Percentiles rank a stretch among this genome's conserved stretches.
Evolutionary conservation across 2,113 vertebrate genomes (phyloP).

Genomic region (Galbula dea): DNA sequence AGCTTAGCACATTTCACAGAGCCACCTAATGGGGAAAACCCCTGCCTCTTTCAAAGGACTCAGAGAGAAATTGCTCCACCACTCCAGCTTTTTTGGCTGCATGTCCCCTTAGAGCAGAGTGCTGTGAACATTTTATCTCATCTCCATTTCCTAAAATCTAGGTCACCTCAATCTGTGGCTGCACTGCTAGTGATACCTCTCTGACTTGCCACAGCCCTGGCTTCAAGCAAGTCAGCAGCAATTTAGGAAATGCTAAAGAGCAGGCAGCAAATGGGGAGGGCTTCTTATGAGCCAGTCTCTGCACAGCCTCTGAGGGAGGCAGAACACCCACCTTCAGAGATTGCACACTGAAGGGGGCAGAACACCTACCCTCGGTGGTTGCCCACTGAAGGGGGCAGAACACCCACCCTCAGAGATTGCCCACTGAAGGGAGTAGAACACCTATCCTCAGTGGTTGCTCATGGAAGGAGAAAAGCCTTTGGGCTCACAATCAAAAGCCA

Average conservation of each 20-base stretch:
- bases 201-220: neutral
- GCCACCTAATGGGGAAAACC: neutral
- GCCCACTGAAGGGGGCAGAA: too few species aligned
- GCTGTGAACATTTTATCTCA: neutral
- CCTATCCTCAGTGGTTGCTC: too few species aligned
- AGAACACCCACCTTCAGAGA: neutral
- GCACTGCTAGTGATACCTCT: neutral
- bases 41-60: neutral
- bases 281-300: neutral
- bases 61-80: neutral
- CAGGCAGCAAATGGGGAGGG: neutral
- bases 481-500: neutral
- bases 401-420: too few species aligned
- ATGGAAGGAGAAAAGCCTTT: neutral
- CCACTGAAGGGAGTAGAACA: too few species aligned
- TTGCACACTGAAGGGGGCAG: too few species aligned
- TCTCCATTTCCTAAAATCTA: neutral
- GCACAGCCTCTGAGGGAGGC: neutral
- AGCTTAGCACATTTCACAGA: neutral
- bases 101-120: neutral
- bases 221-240: neutral
- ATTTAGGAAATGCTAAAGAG: neutral
- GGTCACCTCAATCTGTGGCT: neutral
- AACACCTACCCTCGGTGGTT: too few species aligned
- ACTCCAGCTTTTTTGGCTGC: conserved; percentile 2